A percentile compares a stretch with the other conserved stretches of the same genome.
These are phyloP conservation scores for Larimichthys crocea DNA, from an alignment of 2,113 vertebrate genomes.

Conservation along the genomic window DNA sequence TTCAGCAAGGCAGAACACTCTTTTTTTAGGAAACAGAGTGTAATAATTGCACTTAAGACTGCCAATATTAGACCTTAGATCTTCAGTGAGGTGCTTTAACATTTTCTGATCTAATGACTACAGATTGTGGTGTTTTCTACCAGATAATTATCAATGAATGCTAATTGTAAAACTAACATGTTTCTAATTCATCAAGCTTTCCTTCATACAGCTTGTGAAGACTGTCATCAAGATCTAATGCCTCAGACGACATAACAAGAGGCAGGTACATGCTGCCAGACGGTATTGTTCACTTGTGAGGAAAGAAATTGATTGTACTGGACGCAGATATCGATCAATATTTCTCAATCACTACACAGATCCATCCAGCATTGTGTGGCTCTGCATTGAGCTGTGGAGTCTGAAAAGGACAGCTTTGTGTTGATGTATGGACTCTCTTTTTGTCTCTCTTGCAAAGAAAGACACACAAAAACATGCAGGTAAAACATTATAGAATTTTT, in stretches of 20 bases:
- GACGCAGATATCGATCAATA: slow-evolving; percentile 61
- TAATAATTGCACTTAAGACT: slow-evolving; percentile 18
- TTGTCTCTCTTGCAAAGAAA: neutral
- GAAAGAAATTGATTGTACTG: slow-evolving; percentile 41
- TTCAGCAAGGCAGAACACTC: slow-evolving; percentile 15
- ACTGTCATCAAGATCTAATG: neutral
- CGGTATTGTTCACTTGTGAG: slow-evolving; percentile 49
- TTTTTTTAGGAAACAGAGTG: slow-evolving; percentile 17
- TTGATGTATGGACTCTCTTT: slow-evolving; percentile 31
- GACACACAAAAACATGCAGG: neutral
- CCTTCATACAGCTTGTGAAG: neutral
- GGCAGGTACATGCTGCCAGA: neutral
- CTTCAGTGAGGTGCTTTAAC: slow-evolving; percentile 7
- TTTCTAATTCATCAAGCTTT: neutral
- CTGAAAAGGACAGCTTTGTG: neutral
- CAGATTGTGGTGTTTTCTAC: neutral
- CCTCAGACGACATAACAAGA: neutral
- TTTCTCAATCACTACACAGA: slow-evolving; percentile 41
- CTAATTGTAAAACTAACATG: neutral
- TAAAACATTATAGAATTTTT: neutral
- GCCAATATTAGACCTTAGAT: slow-evolving; percentile 4
- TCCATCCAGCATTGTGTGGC: slow-evolving; percentile 37
- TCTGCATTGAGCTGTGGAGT: slow-evolving; percentile 38
- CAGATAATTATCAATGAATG: neutral
- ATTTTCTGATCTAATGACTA: slow-evolving; percentile 8